phyloP scores from a whole-genome alignment of 1,140 invertebrate genomes.

The Drosophila pachea region DNA sequence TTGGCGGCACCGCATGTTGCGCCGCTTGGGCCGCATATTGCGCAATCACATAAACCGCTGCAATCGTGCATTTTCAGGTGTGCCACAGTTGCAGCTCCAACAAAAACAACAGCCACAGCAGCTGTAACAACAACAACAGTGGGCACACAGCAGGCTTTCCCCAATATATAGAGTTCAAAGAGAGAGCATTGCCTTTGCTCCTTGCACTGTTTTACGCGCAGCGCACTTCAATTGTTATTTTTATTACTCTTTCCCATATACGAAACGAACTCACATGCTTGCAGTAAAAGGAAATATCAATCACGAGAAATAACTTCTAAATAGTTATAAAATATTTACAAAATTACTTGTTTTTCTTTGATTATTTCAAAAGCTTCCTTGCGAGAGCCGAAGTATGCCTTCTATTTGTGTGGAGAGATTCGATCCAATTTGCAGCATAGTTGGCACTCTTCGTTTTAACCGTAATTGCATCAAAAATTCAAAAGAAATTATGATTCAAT shows the following conservation, averaged over 20 bases:
- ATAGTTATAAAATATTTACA: neutral
- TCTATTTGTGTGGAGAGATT: too few relatives aligned
- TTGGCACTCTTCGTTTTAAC: too few relatives aligned
- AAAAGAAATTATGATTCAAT: too few relatives aligned
- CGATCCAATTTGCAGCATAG: too few relatives aligned
- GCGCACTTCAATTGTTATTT: constrained; percentile 3
- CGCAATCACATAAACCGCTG: constrained; percentile 38
- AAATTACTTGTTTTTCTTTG: neutral
- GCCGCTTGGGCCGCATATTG: constrained; percentile 19
- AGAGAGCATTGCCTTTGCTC: constrained; percentile 44
- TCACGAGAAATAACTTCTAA: too few relatives aligned
- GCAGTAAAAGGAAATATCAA: neutral
- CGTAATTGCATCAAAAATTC: too few relatives aligned
- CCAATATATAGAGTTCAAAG: constrained; percentile 32
- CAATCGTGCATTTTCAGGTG: constrained; percentile 65
- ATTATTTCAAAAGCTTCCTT: constrained; percentile 7
- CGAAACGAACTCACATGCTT: too few relatives aligned
- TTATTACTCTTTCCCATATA: neutral
- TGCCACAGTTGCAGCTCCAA: constrained; percentile 32
- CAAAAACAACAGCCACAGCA: constrained; percentile 28
- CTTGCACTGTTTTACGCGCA: constrained; percentile 20
- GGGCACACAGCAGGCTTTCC: constrained; percentile 36
- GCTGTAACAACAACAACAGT: constrained; percentile 24
- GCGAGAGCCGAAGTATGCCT: too few relatives aligned
- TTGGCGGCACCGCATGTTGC: constrained; percentile 21